A percentile compares a stretch with the other conserved stretches of the same genome.
Evolutionary conservation across 2,113 vertebrate genomes (phyloP).

Genomic region (Nerophis lumbriciformis): DNA sequence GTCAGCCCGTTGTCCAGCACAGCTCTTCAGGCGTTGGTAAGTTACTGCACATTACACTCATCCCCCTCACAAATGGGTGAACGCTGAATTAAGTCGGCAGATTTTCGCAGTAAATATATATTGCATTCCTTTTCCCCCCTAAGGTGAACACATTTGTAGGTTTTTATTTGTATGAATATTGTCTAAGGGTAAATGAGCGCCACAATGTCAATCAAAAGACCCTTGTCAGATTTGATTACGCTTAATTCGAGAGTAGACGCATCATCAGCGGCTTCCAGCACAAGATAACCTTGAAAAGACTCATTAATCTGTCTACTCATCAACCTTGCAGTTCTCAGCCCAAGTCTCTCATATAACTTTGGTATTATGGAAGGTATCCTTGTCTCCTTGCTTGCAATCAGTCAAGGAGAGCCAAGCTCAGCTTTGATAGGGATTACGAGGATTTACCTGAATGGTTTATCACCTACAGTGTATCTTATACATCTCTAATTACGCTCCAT

Average conservation of each 20-base stretch:
- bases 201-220: conserved; percentile 64
- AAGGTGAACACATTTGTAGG: background rate
- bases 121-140: background rate
- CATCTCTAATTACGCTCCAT: background rate
- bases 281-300: conserved; percentile 59
- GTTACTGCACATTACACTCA: no score
- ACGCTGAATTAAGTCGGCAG: background rate
- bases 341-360: conserved; percentile 22
- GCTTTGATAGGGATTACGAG: background rate
- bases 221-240: conserved; percentile 68
- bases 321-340: conserved; percentile 45
- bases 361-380: conserved; percentile 15
- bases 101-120: background rate
- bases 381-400: background rate
- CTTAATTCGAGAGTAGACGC: conserved; percentile 37
- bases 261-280: conserved; percentile 60
- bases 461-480: background rate
- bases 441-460: conserved; percentile 5
- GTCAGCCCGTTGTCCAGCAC: no score
- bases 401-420: background rate
- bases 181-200: conserved; percentile 55
- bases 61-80: no score
- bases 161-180: conserved; percentile 42
- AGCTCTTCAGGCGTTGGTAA: no score
- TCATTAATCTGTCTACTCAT: conserved; percentile 63